phyloP scores from a whole-genome alignment of 1,140 invertebrate genomes.

The Lepidotrigona ventralis region DNA sequence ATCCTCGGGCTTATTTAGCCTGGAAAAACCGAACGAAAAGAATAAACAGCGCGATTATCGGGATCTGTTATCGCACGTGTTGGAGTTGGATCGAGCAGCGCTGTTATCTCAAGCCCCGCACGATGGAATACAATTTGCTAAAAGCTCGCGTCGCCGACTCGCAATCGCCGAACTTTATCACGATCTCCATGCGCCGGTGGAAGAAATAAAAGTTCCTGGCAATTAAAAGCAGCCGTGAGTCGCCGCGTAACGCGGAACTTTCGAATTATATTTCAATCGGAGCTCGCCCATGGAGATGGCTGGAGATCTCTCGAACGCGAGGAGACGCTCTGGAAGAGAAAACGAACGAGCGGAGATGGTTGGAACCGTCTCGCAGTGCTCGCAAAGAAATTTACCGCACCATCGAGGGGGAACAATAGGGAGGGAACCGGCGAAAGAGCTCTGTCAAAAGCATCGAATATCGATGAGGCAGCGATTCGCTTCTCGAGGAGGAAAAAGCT shows the following conservation, averaged over 20 bases:
- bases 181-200: too few species aligned
- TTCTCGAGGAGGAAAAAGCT: slow-evolving; percentile 33
- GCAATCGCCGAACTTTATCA: background rate
- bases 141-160: background rate
- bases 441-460: slow-evolving; percentile 26
- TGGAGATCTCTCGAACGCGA: background rate
- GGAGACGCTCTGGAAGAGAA: background rate
- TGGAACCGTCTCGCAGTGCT: background rate
- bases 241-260: background rate
- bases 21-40: background rate
- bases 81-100: background rate
- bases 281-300: background rate
- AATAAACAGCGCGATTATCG: background rate
- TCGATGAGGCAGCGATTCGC: slow-evolving; percentile 42
- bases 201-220: background rate
- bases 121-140: background rate
- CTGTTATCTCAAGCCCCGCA: background rate
- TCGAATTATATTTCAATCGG: background rate
- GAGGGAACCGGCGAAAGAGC: background rate
- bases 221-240: background rate
- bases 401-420: slow-evolving; percentile 21
- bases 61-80: background rate
- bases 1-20: background rate
- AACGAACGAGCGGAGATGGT: background rate
- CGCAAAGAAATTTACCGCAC: slow-evolving; percentile 23